These are phyloP conservation scores for Brachionus manjavacas DNA, from an alignment of 1,140 invertebrate genomes.

Conservation along the genomic window DNA sequence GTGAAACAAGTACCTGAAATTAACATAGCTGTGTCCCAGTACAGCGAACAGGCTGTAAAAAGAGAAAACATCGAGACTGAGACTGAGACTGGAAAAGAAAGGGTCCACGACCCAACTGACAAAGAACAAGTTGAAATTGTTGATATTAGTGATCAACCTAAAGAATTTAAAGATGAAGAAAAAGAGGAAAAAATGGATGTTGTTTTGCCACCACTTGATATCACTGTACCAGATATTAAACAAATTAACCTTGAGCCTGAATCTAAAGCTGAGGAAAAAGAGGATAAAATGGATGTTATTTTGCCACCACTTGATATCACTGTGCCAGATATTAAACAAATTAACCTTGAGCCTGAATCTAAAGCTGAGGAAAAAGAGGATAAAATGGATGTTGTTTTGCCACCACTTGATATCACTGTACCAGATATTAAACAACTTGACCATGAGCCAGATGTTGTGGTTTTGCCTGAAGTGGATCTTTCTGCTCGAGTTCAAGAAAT, in stretches of 20 bases:
- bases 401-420: not conserved
- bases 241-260: too few species aligned
- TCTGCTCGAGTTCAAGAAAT: not conserved
- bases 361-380: too few species aligned
- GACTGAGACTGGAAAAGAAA: not conserved
- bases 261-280: not conserved
- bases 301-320: too few species aligned
- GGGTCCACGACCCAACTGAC: not conserved
- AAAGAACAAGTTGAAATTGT: not conserved
- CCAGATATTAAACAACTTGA: conserved; percentile 2
- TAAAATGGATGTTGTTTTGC: too few species aligned
- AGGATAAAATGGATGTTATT: not conserved
- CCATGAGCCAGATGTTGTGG: conserved; percentile 12
- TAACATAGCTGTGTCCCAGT: not conserved
- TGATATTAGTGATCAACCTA: not conserved
- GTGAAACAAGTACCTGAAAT: not conserved
- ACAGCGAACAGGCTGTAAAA: not conserved
- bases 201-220: too few species aligned
- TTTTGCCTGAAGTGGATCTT: conserved; percentile 4
- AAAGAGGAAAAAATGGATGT: not conserved
- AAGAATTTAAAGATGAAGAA: not conserved
- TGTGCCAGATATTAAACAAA: too few species aligned
- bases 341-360: too few species aligned
- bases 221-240: too few species aligned
- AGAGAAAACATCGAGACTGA: not conserved